Evolutionary conservation across 2,113 vertebrate species (phyloP).

Genomic region (Lycaon pictus): DNA sequence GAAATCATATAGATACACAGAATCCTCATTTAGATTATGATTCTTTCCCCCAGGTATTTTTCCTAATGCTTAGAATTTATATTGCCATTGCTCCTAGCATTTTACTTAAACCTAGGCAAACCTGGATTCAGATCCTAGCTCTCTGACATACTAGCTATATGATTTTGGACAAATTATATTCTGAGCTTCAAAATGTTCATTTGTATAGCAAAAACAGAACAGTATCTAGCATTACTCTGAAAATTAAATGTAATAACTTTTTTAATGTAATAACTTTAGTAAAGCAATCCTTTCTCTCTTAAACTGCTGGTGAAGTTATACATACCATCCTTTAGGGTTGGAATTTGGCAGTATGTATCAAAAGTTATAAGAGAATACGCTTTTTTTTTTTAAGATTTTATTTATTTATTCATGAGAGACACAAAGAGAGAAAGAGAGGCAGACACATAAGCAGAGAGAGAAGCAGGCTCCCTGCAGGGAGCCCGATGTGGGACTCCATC

Average conservation of each 20-base stretch:
- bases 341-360: not conserved
- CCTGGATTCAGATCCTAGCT: constrained; percentile 4
- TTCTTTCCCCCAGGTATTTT: not conserved
- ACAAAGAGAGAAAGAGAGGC: too few species aligned
- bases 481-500: too few species aligned
- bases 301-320: not conserved
- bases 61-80: not conserved
- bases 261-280: not conserved
- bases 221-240: not conserved
- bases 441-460: too few species aligned
- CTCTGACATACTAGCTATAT: not conserved
- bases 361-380: not conserved
- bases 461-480: too few species aligned
- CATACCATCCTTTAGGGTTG: not conserved
- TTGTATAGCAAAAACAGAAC: not conserved
- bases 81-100: not conserved
- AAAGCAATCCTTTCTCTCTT: not conserved
- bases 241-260: not conserved
- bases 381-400: too few species aligned
- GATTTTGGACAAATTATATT: not conserved
- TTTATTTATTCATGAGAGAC: too few species aligned
- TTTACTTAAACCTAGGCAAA: not conserved
- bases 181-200: not conserved
- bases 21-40: not conserved
- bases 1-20: not conserved